Conservation (phyloP, 2,888 invertebrate genomes). For the Acleris sparsana region DNA sequence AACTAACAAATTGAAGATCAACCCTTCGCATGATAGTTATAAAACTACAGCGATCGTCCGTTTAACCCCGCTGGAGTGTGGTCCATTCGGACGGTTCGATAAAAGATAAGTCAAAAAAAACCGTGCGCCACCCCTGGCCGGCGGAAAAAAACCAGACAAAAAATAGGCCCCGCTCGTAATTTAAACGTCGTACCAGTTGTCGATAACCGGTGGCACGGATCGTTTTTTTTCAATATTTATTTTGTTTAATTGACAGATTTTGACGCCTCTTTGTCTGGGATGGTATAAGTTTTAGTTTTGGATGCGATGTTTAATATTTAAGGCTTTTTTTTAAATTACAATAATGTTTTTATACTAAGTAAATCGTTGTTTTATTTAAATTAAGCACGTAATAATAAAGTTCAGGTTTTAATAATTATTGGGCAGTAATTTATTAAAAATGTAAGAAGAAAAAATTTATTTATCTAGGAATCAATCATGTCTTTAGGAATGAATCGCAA, state of each 20-base stretch:
- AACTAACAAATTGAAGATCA: not conserved
- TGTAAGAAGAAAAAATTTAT: too few relatives aligned
- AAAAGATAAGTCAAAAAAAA: conserved; percentile 65
- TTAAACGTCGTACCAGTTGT: conserved; percentile 78
- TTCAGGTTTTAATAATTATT: too few relatives aligned
- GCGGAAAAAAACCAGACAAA: conserved; percentile 76
- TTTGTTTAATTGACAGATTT: conserved; percentile 17
- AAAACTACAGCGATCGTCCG: conserved; percentile 56
- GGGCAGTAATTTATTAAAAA: too few relatives aligned
- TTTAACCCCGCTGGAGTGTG: conserved; percentile 70
- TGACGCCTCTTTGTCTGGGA: conserved; percentile 22
- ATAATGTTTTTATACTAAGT: too few relatives aligned
- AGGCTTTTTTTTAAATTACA: too few relatives aligned
- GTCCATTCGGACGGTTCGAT: conserved; percentile 56
- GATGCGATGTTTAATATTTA: too few relatives aligned
- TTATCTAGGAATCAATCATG: too few relatives aligned
- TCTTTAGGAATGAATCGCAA: too few relatives aligned
- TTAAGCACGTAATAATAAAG: too few relatives aligned
- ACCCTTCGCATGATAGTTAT: conserved; percentile 31
- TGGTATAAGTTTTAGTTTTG: not conserved
- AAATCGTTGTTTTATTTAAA: too few relatives aligned
- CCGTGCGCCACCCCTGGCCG: conserved; percentile 74
- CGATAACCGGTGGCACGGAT: conserved; percentile 61
- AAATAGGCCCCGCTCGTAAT: conserved; percentile 75
- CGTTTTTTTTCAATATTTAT: conserved; percentile 35